Conservation (phyloP, 2,888 invertebrate genomes). For the Hybos culiciformis region DNA sequence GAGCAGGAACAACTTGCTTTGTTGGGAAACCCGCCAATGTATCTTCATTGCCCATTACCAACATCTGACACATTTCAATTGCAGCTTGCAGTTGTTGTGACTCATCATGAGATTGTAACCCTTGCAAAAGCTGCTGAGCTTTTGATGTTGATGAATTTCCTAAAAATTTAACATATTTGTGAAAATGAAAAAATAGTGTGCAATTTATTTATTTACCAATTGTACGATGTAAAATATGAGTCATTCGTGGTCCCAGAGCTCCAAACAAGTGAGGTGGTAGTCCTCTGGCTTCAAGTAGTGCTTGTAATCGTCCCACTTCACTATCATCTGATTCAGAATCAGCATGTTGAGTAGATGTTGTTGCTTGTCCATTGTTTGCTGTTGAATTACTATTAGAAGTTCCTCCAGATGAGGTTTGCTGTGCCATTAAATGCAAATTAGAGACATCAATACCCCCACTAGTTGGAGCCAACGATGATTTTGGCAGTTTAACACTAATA, state of each 20-base stretch:
- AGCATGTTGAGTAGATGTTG: conserved; percentile 26
- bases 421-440: conserved; percentile 34
- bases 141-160: conserved; percentile 74
- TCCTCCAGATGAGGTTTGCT: conserved; percentile 28
- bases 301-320: conserved; percentile 90
- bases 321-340: conserved; percentile 79
- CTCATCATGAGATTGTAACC: conserved; percentile 87
- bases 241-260: conserved; percentile 91
- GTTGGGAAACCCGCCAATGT: conserved; percentile 97
- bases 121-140: conserved; percentile 84
- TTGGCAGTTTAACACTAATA: conserved; percentile 12
- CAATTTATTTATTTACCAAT: too few relatives aligned
- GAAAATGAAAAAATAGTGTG: too few relatives aligned
- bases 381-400: conserved; percentile 10
- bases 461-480: conserved; percentile 11
- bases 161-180: too few relatives aligned
- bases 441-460: conserved; percentile 32
- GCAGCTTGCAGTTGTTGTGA: conserved; percentile 92
- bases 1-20: conserved; percentile 91
- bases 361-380: conserved; percentile 9
- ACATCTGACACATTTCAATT: conserved; percentile 95
- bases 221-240: conserved; percentile 84
- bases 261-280: conserved; percentile 94
- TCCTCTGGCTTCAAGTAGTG: conserved; percentile 85
- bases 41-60: conserved; percentile 99